phyloP scores from a whole-genome alignment of 2,888 invertebrate genomes.

The Drosophila sordidapex region DNA sequence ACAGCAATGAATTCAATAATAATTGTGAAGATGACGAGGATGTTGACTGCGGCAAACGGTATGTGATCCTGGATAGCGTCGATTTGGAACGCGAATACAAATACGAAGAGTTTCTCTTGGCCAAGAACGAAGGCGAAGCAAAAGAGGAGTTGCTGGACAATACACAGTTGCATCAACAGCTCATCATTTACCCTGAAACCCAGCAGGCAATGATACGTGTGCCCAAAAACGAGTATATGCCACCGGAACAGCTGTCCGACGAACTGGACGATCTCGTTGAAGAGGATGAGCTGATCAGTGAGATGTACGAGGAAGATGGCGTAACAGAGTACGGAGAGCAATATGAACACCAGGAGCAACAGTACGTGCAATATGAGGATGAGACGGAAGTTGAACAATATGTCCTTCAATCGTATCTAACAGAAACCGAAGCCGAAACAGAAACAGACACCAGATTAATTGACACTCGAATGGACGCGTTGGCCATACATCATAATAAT shows the following conservation, averaged over 20 bases:
- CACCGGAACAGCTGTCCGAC: slow-evolving; percentile 38
- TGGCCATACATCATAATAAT: background rate
- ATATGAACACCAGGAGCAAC: slow-evolving; percentile 19
- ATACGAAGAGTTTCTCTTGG: slow-evolving; percentile 52
- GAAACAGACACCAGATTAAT: background rate
- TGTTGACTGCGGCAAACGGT: slow-evolving; percentile 31
- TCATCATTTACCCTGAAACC: slow-evolving; percentile 39
- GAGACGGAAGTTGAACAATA: background rate
- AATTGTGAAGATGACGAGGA: slow-evolving; percentile 42
- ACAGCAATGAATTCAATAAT: slow-evolving; percentile 35
- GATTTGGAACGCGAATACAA: slow-evolving; percentile 55
- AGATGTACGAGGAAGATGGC: slow-evolving; percentile 13
- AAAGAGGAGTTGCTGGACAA: slow-evolving; percentile 45
- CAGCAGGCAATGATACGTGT: slow-evolving; percentile 31
- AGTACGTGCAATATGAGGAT: slow-evolving; percentile 21
- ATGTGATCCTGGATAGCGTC: slow-evolving; percentile 57
- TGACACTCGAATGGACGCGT: background rate
- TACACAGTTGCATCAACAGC: slow-evolving; percentile 44
- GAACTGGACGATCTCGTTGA: slow-evolving; percentile 46
- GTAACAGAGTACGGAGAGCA: slow-evolving; percentile 8
- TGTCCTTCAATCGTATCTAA: background rate
- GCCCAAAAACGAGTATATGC: slow-evolving; percentile 46
- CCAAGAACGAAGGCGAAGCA: slow-evolving; percentile 47
- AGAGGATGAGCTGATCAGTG: slow-evolving; percentile 8
- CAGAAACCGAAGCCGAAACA: slow-evolving; percentile 7